A percentile compares a stretch with the other conserved stretches of the same genome.
These are phyloP conservation scores for Pedetes capensis DNA, from an alignment of 2,113 vertebrate species.

Conservation along the genomic window DNA sequence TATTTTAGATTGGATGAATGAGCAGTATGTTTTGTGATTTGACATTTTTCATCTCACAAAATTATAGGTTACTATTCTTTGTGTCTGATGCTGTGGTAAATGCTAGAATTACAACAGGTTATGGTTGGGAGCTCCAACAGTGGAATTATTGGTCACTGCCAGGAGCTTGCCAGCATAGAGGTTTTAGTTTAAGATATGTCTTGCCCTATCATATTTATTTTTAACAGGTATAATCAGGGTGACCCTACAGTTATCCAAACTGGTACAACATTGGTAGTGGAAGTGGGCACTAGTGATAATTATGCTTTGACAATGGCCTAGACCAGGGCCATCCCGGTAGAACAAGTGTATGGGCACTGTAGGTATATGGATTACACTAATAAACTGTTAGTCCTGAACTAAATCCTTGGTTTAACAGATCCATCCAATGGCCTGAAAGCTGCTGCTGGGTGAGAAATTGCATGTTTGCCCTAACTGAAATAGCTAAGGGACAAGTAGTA, in stretches of 20 bases:
- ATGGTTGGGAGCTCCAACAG: neutral
- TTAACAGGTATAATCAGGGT: neutral
- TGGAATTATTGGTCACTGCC: neutral
- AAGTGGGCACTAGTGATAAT: neutral
- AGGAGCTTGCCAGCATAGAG: neutral
- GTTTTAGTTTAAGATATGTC: neutral
- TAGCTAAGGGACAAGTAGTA: neutral
- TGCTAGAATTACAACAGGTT: neutral
- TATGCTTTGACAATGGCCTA: neutral
- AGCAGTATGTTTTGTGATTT: neutral
- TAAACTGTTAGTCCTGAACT: neutral
- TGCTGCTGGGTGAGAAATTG: neutral
- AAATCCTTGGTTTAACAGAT: neutral
- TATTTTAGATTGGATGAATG: neutral
- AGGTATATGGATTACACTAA: neutral
- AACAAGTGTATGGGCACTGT: neutral
- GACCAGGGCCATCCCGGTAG: neutral
- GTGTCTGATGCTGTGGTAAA: neutral
- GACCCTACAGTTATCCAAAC: neutral
- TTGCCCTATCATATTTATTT: neutral
- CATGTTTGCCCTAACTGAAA: neutral
- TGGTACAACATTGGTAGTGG: neutral
- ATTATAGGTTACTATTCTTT: neutral
- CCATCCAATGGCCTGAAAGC: neutral
- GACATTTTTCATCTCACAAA: neutral